Percentiles rank a stretch among this genome's conserved stretches.
Conservation (phyloP, 2,888 invertebrate genomes). For the Calephelis perditalis region DNA sequence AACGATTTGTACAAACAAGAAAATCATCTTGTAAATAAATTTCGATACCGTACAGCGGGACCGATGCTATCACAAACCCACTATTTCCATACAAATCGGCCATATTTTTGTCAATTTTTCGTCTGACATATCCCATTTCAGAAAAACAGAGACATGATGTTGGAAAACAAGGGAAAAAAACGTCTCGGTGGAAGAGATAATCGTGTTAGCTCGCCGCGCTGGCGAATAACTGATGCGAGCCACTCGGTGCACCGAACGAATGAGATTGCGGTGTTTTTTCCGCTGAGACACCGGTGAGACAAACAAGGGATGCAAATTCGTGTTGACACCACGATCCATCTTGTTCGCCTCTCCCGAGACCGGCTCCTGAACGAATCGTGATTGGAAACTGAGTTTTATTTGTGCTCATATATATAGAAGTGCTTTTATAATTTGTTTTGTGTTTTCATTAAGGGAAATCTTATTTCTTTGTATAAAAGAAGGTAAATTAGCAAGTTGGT, state of each 20-base stretch:
- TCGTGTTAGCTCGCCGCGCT: constrained; percentile 73
- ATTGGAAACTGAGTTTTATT: constrained; percentile 54
- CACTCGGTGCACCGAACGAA: constrained; percentile 69
- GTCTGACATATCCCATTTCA: constrained; percentile 76
- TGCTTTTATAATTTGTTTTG: too few species aligned
- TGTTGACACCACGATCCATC: constrained; percentile 66
- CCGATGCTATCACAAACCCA: constrained; percentile 70
- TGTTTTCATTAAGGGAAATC: too few species aligned
- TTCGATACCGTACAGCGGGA: constrained; percentile 46
- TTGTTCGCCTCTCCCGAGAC: constrained; percentile 42
- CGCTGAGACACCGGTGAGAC: constrained; percentile 62
- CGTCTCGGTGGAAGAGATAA: constrained; percentile 73
- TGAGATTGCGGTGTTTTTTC: constrained; percentile 76
- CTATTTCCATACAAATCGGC: constrained; percentile 66
- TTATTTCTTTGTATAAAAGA: too few species aligned
- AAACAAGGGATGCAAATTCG: constrained; percentile 78
- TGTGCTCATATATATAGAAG: constrained; percentile 14
- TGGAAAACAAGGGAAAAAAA: constrained; percentile 75
- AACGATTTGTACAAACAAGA: constrained; percentile 41
- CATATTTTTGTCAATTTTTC: constrained; percentile 77
- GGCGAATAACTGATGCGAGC: constrained; percentile 65
- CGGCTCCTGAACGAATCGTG: constrained; percentile 62
- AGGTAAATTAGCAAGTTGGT: too few species aligned
- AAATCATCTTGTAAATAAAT: constrained; percentile 61
- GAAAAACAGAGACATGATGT: constrained; percentile 73